These are phyloP conservation scores for Clistopyga incitator DNA, from an alignment of 2,888 invertebrate species.

Conservation along the genomic window DNA sequence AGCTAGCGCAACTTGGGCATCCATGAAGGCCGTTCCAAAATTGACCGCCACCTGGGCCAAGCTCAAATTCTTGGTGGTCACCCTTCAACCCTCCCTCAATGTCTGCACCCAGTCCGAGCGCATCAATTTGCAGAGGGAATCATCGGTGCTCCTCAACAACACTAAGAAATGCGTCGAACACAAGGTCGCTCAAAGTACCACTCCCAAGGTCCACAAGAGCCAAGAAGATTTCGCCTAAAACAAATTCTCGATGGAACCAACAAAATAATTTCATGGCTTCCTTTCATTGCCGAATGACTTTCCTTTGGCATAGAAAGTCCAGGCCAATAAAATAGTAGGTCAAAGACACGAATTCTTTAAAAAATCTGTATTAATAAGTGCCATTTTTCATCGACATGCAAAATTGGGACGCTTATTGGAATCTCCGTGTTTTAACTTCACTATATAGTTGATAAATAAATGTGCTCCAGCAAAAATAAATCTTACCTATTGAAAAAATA, in stretches of 20 bases:
- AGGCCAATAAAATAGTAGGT: neutral
- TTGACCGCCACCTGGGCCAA: constrained; percentile 18
- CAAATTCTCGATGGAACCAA: too few species aligned
- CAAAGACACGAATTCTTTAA: too few species aligned
- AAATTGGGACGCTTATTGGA: too few species aligned
- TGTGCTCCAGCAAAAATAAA: too few species aligned
- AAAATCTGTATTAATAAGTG: too few species aligned
- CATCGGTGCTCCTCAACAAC: constrained; percentile 14
- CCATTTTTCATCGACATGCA: too few species aligned
- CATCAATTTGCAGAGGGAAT: constrained; percentile 13
- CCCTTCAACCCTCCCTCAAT: constrained; percentile 35
- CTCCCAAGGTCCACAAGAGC: neutral
- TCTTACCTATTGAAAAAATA: too few species aligned
- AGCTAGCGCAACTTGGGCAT: constrained; percentile 26
- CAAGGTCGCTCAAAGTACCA: neutral
- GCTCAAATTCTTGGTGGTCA: constrained; percentile 24
- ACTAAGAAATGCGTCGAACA: constrained; percentile 43
- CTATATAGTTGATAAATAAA: too few species aligned
- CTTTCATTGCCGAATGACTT: neutral
- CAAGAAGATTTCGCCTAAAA: too few species aligned
- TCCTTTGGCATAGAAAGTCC: neutral
- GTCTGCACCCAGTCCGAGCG: constrained; percentile 39
- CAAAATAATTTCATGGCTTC: neutral
- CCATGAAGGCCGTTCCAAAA: constrained; percentile 39
- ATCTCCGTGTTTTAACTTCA: too few species aligned